phyloP scores from a whole-genome alignment of 2,797 vertebrate species.

The Philypnodon macrostomus region DNA sequence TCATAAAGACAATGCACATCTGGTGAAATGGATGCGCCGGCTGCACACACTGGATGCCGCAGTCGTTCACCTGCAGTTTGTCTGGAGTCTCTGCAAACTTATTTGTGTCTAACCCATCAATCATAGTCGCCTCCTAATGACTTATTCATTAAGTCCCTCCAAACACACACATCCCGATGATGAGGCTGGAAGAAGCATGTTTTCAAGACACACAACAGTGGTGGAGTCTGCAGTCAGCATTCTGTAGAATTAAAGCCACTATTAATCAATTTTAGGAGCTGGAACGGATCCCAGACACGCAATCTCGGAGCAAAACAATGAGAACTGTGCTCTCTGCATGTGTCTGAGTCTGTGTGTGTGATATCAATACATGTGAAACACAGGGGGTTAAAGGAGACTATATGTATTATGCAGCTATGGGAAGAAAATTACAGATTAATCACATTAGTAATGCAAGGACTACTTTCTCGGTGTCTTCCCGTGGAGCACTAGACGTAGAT shows the following conservation, averaged over 20 bases:
- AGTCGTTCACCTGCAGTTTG: constrained; percentile 52
- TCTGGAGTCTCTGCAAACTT: constrained; percentile 41
- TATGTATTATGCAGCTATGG: constrained; percentile 1
- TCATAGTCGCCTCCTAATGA: constrained; percentile 77
- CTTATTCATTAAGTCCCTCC: constrained; percentile 78
- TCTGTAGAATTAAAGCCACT: constrained; percentile 73
- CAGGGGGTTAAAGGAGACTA: constrained; percentile 15
- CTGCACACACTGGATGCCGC: constrained; percentile 21
- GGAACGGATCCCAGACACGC: constrained; percentile 66
- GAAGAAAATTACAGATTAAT: background rate
- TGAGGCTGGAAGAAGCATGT: constrained; percentile 66
- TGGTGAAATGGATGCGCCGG: constrained; percentile 24
- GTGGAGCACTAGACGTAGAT: background rate
- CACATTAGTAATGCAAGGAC: background rate
- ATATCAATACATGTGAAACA: constrained; percentile 19
- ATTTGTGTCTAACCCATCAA: constrained; percentile 74
- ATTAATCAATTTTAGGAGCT: constrained; percentile 76
- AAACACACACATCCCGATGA: constrained; percentile 73
- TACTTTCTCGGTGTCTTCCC: background rate
- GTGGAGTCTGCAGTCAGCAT: constrained; percentile 67
- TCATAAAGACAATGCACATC: constrained; percentile 35
- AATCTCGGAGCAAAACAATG: constrained; percentile 52
- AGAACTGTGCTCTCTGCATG: constrained; percentile 27
- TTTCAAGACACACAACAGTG: constrained; percentile 62
- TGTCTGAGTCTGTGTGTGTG: constrained; percentile 21